Conservation (phyloP, 2,113 vertebrate genomes). For the Dromaius novaehollandiae region DNA sequence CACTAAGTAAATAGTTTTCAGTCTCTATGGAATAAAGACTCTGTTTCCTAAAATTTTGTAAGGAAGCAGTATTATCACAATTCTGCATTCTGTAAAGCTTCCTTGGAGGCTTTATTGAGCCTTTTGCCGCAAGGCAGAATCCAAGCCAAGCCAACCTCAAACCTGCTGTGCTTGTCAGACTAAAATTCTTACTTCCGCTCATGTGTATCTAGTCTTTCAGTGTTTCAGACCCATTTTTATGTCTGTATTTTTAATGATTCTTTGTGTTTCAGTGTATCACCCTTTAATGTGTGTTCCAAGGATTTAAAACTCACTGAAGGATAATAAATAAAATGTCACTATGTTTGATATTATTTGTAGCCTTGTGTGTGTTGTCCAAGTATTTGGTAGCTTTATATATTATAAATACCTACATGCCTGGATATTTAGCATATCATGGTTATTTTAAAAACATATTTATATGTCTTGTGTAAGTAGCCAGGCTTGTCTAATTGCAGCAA, state of each 20-base stretch:
- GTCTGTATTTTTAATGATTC: background rate
- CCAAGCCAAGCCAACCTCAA: background rate
- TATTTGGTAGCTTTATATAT: background rate
- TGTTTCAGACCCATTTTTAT: background rate
- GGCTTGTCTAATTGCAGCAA: background rate
- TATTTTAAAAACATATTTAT: background rate
- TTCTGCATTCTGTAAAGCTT: background rate
- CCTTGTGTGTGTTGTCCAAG: background rate
- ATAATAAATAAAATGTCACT: background rate
- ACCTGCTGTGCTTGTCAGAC: background rate
- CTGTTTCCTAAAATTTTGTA: background rate
- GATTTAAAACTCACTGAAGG: background rate
- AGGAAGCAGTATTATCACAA: background rate
- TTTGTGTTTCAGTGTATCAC: background rate
- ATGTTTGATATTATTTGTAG: background rate
- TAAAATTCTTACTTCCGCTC: background rate
- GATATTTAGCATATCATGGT: background rate
- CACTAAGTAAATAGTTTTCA: background rate
- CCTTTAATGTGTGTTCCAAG: background rate
- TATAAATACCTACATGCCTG: background rate
- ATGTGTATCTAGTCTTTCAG: background rate
- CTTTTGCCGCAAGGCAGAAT: background rate
- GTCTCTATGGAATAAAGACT: background rate
- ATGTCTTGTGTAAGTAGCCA: background rate
- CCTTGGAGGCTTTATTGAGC: background rate